Percentiles rank a stretch among this genome's conserved stretches.
These are phyloP conservation scores for Caenorhabditis panamensis DNA, from an alignment of 2,888 invertebrate genomes.

Conservation along the genomic window DNA sequence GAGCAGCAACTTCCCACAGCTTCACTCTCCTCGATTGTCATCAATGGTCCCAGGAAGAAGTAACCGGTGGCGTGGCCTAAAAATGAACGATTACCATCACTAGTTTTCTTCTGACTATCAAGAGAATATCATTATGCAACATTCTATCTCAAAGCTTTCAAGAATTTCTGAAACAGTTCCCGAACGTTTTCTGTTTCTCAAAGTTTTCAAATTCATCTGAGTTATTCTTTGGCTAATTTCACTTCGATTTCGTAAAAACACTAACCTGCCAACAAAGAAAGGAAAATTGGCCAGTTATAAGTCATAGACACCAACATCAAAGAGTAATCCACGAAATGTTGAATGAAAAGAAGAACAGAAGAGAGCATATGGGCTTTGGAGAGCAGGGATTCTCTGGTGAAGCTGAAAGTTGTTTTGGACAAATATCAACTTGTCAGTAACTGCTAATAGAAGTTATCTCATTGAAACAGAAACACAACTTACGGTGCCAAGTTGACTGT, in stretches of 20 bases:
- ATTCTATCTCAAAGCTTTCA: too few species aligned
- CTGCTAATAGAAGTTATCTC: not conserved
- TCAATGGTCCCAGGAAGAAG: slow-evolving; percentile 50
- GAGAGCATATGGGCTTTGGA: slow-evolving; percentile 18
- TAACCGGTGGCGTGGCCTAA: slow-evolving; percentile 47
- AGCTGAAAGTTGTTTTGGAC: slow-evolving; percentile 19
- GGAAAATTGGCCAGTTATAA: slow-evolving; percentile 49
- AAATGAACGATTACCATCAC: not conserved
- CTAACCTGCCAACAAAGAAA: slow-evolving; percentile 36
- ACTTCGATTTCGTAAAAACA: too few species aligned
- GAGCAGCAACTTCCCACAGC: slow-evolving; percentile 49
- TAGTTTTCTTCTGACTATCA: too few species aligned
- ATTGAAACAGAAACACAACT: slow-evolving; percentile 8
- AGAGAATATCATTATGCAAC: too few species aligned
- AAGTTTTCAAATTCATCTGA: too few species aligned
- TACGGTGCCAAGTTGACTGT: slow-evolving; percentile 41
- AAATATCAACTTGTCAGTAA: too few species aligned
- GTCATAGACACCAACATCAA: slow-evolving; percentile 49
- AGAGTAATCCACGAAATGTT: slow-evolving; percentile 48
- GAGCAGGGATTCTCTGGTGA: slow-evolving; percentile 29
- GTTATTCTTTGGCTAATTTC: too few species aligned
- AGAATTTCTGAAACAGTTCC: too few species aligned
- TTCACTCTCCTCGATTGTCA: slow-evolving; percentile 52
- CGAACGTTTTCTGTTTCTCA: too few species aligned
- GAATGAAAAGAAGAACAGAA: slow-evolving; percentile 31